phyloP scores from a whole-genome alignment of 2,113 vertebrate genomes.

The Ceratotherium simum region DNA sequence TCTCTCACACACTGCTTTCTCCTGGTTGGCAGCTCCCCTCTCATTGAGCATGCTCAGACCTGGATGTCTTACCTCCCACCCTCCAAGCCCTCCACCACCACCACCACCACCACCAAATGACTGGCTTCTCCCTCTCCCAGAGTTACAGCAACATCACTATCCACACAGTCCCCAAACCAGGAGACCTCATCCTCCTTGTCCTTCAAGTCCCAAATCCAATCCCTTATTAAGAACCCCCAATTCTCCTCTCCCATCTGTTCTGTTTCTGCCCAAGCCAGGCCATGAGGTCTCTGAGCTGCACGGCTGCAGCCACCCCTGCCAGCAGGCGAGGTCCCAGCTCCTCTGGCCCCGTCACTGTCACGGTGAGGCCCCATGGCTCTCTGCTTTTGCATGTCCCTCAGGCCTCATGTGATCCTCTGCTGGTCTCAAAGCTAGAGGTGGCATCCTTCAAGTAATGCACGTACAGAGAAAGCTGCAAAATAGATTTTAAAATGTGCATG shows the following conservation, averaged over 20 bases:
- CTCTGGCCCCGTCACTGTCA: not conserved
- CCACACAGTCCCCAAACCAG: not conserved
- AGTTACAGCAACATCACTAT: accelerated
- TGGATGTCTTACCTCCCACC: not conserved
- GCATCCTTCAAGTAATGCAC: not conserved
- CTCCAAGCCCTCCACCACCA: accelerated
- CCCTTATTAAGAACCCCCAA: not conserved
- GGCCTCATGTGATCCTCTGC: accelerated
- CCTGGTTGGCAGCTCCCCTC: accelerated
- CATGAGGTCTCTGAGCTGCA: accelerated
- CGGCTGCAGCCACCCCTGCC: not conserved
- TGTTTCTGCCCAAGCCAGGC: not conserved
- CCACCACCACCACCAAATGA: accelerated
- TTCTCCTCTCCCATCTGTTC: not conserved
- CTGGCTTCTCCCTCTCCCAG: not conserved
- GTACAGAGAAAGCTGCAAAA: not conserved
- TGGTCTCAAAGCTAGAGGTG: not conserved
- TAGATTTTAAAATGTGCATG: not conserved
- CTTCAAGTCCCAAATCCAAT: not conserved
- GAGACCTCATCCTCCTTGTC: not conserved
- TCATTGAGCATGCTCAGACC: not conserved
- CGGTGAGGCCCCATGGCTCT: accelerated
- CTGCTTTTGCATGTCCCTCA: not conserved
- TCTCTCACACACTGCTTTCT: not conserved
- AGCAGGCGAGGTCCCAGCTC: not conserved